phyloP scores from a whole-genome alignment of 2,888 invertebrate species.

The Brachycybe producta region DNA sequence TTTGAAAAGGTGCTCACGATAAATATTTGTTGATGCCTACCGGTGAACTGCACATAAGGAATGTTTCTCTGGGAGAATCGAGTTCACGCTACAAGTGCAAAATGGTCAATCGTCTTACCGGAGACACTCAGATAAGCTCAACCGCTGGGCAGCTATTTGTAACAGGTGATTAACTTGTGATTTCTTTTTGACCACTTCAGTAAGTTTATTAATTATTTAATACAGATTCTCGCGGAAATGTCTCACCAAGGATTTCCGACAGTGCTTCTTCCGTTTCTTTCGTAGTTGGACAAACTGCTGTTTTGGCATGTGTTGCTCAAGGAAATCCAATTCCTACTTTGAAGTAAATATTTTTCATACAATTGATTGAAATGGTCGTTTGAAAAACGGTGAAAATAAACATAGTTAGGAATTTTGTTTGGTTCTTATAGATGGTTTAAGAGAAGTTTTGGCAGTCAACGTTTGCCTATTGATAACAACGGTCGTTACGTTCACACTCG shows the following conservation, averaged over 20 bases:
- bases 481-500: conserved; percentile 1
- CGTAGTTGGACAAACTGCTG: not conserved
- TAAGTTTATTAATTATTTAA: not conserved
- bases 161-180: conserved; percentile 12
- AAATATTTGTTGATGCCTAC: conserved; percentile 13
- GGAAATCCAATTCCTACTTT: conserved; percentile 9
- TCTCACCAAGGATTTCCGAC: conserved; percentile 7
- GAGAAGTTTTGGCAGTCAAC: not conserved
- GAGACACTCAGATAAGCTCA: conserved; percentile 4
- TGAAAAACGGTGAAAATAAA: not conserved
- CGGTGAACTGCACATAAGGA: conserved; percentile 14
- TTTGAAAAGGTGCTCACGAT: not conserved
- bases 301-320: conserved; percentile 15
- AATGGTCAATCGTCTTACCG: conserved; percentile 3
- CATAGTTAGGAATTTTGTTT: not conserved
- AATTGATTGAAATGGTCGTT: not conserved
- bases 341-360: conserved; percentile 1
- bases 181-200: not conserved
- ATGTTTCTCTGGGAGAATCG: conserved; percentile 1
- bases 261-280: not conserved
- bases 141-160: conserved; percentile 15
- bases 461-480: not conserved
- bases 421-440: conserved; percentile 10
- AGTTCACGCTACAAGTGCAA: conserved; percentile 15
- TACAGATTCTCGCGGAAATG: conserved; percentile 11